Base-by-base conservation (phyloP, 2,797 vertebrate genomes). In the Smutsia gigantea region DNA sequence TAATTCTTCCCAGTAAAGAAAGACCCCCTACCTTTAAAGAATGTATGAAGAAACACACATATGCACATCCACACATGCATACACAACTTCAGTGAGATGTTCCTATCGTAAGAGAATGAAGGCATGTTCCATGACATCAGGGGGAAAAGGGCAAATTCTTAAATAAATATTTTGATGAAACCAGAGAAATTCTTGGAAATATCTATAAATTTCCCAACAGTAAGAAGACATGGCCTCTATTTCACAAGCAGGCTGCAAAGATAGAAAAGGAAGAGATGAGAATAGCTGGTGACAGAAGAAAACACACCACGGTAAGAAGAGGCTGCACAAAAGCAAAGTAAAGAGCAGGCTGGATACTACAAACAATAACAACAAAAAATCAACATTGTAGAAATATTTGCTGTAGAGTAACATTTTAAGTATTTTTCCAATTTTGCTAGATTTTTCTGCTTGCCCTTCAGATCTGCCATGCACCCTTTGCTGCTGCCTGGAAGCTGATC, bases 251-350 rank as follows among this genome's bases (percentile, higher is more conserved):
- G 42, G 27, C 19, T 71, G 68, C 23, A 63, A 3, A 18, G 81
- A 59, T 7, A 84, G 51, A 68, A 34, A 86, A 55, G 78, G 55
- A 89, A 69, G 68, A 51, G 71, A 79, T 74, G 71, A 87, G 42
- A 92, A 61, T 42, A 90, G 69, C 81, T 74, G 5, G 69, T n/a
- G 37, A 51, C 81, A 66, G n/a, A 95, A 88, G 72, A 61, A 84
- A 94, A 96, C 21, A 57, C 4, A 51, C 27, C 46, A 63, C 71
- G 69, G 55, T 23, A 59, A 77, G 23, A 87, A 77, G 69, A 46
- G 18, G 39, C n/a, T 64, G 37, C 71, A 31, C 19, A 34, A 10
- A 46, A 46, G 10, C 9, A 46, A 46, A 75, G 72, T 37, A 15
- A 93, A 51, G 14, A 64, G 21, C 61, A 61, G 46, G 53, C 12